A percentile compares a stretch with the other conserved stretches of the same genome.
Evolutionary conservation across 2,113 vertebrate genomes (phyloP).

Genomic region (Aptenodytes patagonicus): DNA sequence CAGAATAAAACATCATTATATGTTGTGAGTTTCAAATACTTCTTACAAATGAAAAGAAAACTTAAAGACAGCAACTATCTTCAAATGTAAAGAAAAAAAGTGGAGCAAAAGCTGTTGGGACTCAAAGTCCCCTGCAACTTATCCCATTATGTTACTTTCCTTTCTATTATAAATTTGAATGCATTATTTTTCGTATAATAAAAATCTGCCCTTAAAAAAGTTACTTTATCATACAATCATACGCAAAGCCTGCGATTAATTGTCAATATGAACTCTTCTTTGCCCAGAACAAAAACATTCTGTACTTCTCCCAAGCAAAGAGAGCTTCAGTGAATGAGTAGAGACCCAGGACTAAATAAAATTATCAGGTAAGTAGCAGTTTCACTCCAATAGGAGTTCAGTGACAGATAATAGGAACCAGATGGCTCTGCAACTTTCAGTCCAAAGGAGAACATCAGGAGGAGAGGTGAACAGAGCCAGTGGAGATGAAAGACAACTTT

Average conservation of each 20-base stretch:
- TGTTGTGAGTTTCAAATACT: not conserved
- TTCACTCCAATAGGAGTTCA: not conserved
- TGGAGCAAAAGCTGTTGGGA: not conserved
- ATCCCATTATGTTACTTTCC: not conserved
- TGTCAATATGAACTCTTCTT: not conserved
- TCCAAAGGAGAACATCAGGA: not conserved
- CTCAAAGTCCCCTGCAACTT: not conserved
- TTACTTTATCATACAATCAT: not conserved
- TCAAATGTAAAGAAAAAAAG: not conserved
- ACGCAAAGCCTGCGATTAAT: not conserved
- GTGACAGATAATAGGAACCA: not conserved
- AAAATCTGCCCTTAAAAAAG: not conserved
- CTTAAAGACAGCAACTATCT: not conserved
- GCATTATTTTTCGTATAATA: not conserved
- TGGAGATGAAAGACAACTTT: not conserved
- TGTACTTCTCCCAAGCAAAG: not conserved
- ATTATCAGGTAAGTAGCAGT: not conserved
- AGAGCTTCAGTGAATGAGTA: not conserved
- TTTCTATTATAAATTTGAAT: not conserved
- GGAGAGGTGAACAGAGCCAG: not conserved
- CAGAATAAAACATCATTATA: not conserved
- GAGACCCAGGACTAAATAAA: not conserved
- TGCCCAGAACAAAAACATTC: not conserved
- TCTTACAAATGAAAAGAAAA: not conserved
- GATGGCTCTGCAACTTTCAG: not conserved